These are phyloP conservation scores for Microchrysa polita DNA, from an alignment of 2,888 invertebrate species.

Conservation along the genomic window DNA sequence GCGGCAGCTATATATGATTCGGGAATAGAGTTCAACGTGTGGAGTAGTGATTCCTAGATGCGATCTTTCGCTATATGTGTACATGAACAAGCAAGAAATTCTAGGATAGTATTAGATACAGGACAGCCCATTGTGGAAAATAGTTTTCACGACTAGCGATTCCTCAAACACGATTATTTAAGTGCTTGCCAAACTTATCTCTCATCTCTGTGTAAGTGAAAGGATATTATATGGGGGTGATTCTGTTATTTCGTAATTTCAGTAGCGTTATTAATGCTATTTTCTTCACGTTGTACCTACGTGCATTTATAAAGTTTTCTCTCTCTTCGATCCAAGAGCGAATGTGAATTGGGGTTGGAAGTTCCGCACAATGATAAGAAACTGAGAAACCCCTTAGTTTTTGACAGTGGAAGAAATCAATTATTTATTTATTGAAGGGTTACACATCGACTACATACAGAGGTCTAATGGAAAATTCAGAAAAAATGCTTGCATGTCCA, in stretches of 20 bases:
- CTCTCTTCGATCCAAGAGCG: slow-evolving; percentile 44
- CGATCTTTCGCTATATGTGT: slow-evolving; percentile 20
- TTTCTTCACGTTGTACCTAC: slow-evolving; percentile 49
- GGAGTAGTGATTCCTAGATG: neutral
- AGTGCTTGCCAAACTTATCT: slow-evolving; percentile 6
- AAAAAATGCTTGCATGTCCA: no score
- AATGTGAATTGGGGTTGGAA: slow-evolving; percentile 29
- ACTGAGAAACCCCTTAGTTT: neutral
- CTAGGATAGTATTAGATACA: no score
- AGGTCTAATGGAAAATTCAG: no score
- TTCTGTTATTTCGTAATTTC: slow-evolving; percentile 28
- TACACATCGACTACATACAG: no score
- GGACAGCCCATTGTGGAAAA: slow-evolving; percentile 10
- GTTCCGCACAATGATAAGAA: neutral
- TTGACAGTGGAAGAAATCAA: slow-evolving; percentile 1
- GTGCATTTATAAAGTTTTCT: slow-evolving; percentile 46
- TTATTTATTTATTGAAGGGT: slow-evolving; percentile 9
- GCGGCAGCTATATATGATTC: slow-evolving; percentile 30
- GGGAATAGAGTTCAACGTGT: slow-evolving; percentile 25
- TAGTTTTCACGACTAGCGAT: slow-evolving; percentile 20
- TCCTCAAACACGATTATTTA: slow-evolving; percentile 7
- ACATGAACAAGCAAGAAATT: neutral
- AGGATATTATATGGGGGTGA: slow-evolving; percentile 38
- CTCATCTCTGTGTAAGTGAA: slow-evolving; percentile 19
- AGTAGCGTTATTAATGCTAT: slow-evolving; percentile 48